Conservation (phyloP, 1,140 invertebrate genomes). For the Dendroctonus valens region DNA sequence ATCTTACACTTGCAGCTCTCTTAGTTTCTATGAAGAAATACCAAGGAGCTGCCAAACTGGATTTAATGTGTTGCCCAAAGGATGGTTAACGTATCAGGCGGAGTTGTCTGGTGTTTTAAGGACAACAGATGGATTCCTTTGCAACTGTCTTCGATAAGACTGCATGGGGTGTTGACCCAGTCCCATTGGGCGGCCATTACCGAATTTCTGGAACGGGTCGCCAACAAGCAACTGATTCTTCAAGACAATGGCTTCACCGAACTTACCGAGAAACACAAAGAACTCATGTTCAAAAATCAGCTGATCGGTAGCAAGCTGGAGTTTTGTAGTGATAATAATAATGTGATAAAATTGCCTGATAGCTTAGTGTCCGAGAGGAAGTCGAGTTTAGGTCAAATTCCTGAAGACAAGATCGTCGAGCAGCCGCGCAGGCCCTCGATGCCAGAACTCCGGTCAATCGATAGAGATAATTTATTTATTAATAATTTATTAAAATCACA, state of each 20-base stretch:
- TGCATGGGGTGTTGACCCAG: constrained; percentile 61
- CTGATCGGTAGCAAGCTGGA: constrained; percentile 32
- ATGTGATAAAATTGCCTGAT: constrained; percentile 42
- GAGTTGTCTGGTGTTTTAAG: constrained; percentile 64
- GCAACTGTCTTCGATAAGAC: constrained; percentile 61
- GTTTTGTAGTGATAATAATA: constrained; percentile 35
- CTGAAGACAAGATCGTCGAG: constrained; percentile 42
- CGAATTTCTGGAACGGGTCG: constrained; percentile 60
- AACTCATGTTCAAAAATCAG: constrained; percentile 40
- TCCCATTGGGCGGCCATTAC: constrained; percentile 62
- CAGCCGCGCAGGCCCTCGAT: constrained; percentile 42
- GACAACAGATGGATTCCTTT: constrained; percentile 63
- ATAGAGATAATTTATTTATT: constrained; percentile 47
- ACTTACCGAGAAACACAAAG: constrained; percentile 47
- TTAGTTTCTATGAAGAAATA: constrained; percentile 21
- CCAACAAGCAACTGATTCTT: constrained; percentile 59
- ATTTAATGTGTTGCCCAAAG: constrained; percentile 41
- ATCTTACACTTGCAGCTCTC: too few relatives aligned
- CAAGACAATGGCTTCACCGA: constrained; percentile 52
- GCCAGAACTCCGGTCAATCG: constrained; percentile 41
- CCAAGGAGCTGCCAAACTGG: constrained; percentile 20
- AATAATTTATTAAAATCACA: constrained; percentile 44
- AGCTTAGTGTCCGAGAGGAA: constrained; percentile 37
- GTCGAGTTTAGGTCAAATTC: constrained; percentile 42
- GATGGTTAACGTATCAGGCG: constrained; percentile 58